Conservation (phyloP, 2,113 vertebrate species). For the Herpailurus yagouaroundi region DNA sequence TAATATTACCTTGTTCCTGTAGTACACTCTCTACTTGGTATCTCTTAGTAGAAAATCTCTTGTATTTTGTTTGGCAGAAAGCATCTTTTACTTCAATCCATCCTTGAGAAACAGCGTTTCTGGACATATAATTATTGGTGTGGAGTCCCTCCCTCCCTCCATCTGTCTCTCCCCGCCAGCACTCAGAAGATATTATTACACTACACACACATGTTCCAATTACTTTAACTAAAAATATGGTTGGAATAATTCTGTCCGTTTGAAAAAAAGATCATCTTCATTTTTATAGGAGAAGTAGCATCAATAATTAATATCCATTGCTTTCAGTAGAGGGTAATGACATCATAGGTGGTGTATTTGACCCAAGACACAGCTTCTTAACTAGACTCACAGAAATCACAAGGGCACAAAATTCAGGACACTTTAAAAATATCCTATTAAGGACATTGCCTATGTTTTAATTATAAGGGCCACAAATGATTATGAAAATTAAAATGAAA, state of each 20-base stretch:
- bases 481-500: conserved; percentile 65
- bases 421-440: conserved; percentile 48
- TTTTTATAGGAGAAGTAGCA: conserved; percentile 23
- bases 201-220: background rate
- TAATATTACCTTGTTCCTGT: background rate
- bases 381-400: conserved; percentile 50
- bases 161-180: background rate
- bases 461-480: conserved; percentile 44
- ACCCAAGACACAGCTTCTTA: conserved; percentile 48
- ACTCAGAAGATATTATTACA: background rate
- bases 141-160: background rate
- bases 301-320: conserved; percentile 34
- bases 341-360: background rate
- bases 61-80: background rate
- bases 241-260: conserved; percentile 28
- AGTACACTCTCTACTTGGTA: background rate
- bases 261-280: conserved; percentile 59
- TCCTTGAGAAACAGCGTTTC: background rate
- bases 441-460: conserved; percentile 51
- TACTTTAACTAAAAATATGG: conserved; percentile 49
- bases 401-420: conserved; percentile 31
- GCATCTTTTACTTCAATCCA: background rate
- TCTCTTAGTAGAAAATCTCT: background rate
- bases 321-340: conserved; percentile 23
- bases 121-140: background rate